Evolutionary conservation across 2,113 vertebrate genomes (phyloP).

Genomic region (Albula glossodonta): DNA sequence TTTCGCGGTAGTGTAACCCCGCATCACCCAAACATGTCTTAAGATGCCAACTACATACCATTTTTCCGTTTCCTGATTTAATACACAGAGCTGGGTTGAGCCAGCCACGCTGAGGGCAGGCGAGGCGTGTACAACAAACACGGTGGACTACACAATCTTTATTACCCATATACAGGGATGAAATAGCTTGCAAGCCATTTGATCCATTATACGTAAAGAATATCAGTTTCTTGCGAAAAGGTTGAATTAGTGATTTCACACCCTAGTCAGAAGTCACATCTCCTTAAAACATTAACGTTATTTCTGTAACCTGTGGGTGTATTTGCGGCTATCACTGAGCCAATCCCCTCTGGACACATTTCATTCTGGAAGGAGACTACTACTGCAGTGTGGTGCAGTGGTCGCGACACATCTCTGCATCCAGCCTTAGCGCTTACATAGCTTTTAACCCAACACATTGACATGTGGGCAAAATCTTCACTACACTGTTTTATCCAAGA

Average conservation of each 20-base stretch:
- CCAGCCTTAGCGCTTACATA: background rate
- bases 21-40: background rate
- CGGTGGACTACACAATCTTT: background rate
- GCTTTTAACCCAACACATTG: background rate
- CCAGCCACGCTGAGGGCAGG: too few relatives aligned
- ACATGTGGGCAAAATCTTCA: background rate
- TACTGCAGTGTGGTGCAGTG: conserved; percentile 8
- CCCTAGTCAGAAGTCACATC: background rate
- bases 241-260: background rate
- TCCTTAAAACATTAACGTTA: background rate
- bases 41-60: background rate
- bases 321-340: background rate
- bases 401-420: background rate
- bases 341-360: background rate
- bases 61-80: background rate
- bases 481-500: background rate
- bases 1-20: background rate
- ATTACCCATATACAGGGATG: background rate
- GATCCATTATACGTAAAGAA: background rate
- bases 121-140: too few relatives aligned
- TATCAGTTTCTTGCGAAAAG: background rate
- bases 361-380: background rate
- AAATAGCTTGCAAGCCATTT: background rate
- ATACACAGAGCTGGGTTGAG: background rate
- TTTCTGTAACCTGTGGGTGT: background rate